Evolutionary conservation across 2,113 vertebrate genomes (phyloP).

Genomic region (Corapipo altera): DNA sequence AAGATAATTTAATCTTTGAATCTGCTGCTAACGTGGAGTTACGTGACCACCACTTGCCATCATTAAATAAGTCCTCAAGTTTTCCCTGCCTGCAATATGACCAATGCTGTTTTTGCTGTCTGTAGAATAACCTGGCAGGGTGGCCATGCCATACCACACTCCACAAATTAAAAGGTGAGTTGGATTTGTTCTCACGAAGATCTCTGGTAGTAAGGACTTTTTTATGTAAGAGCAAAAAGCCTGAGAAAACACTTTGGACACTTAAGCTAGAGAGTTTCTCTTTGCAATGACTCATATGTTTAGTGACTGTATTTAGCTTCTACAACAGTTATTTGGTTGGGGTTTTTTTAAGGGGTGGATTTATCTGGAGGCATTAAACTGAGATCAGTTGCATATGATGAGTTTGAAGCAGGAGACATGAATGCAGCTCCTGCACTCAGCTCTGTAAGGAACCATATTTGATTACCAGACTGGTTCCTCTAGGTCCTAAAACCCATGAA

Average conservation of each 20-base stretch:
- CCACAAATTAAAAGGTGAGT: neutral
- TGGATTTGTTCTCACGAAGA: neutral
- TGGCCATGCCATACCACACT: neutral
- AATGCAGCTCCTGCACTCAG: neutral
- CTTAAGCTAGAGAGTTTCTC: neutral
- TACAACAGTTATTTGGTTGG: neutral
- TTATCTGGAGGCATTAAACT: neutral
- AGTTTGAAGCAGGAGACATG: neutral
- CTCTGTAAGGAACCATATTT: neutral
- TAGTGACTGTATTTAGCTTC: neutral
- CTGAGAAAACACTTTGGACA: neutral
- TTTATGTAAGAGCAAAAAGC: neutral
- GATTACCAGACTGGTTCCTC: neutral
- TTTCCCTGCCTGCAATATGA: neutral
- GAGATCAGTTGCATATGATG: neutral
- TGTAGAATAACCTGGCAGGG: neutral
- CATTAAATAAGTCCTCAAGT: neutral
- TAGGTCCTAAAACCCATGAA: neutral
- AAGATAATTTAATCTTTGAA: constrained; percentile 1
- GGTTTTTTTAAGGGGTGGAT: neutral
- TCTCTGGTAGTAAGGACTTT: neutral
- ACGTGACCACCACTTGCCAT: neutral
- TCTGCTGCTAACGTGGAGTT: neutral
- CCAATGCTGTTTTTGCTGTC: neutral
- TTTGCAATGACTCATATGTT: neutral